A percentile compares a stretch with the other conserved stretches of the same genome.
Evolutionary conservation across 1,140 invertebrate genomes (phyloP).

Genomic region (Melitaea cinxia): DNA sequence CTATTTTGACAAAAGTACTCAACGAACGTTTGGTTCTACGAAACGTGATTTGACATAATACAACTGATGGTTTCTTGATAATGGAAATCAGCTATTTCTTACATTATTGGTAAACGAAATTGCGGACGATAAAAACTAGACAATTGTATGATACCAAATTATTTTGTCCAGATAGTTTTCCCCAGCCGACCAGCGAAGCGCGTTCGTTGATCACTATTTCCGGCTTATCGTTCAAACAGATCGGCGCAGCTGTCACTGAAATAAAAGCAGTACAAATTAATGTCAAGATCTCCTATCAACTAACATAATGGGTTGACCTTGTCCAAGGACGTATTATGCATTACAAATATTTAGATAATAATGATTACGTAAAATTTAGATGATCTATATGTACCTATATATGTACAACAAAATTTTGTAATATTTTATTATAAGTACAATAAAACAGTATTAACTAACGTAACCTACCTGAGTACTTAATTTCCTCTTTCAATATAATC

Average conservation of each 20-base stretch:
- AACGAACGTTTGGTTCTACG: too few species aligned
- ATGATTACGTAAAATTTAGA: too few species aligned
- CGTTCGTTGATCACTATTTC: constrained; percentile 75
- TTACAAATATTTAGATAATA: background rate
- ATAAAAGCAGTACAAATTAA: constrained; percentile 43
- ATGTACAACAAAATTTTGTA: too few species aligned
- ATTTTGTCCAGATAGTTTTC: constrained; percentile 74
- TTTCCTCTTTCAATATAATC: constrained; percentile 84
- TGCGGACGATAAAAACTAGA: constrained; percentile 3
- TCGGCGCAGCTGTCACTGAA: constrained; percentile 80
- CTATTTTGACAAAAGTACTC: too few species aligned
- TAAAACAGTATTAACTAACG: too few species aligned
- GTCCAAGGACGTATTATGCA: constrained; percentile 19
- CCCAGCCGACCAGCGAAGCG: constrained; percentile 80
- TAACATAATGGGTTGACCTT: constrained; percentile 24
- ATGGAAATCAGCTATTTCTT: too few species aligned
- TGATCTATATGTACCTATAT: too few species aligned
- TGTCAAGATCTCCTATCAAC: constrained; percentile 26
- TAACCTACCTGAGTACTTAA: constrained; percentile 87
- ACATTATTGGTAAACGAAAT: too few species aligned
- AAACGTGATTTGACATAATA: too few species aligned
- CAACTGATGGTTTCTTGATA: too few species aligned
- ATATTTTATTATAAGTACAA: too few species aligned
- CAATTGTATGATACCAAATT: constrained; percentile 50
- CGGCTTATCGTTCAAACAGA: constrained; percentile 79